A percentile compares a stretch with the other conserved stretches of the same genome.
These are phyloP conservation scores for Tapera naevia DNA, from an alignment of 2,797 vertebrate species.

Conservation along the genomic window DNA sequence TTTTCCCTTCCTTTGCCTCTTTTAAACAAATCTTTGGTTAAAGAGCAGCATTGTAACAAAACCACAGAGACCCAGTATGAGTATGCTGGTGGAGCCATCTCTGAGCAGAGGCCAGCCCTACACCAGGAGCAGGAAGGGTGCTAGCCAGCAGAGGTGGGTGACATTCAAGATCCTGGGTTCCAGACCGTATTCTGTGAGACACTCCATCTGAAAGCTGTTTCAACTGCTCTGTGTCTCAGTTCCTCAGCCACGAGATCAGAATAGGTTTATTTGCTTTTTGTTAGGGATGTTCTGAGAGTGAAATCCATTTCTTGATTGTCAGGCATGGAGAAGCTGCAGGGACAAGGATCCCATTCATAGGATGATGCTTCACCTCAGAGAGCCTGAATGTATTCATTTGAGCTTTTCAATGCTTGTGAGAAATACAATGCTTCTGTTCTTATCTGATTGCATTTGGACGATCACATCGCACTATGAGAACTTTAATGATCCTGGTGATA, in stretches of 20 bases:
- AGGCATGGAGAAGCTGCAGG: neutral
- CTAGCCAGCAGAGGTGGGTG: neutral
- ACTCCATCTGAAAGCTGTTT: neutral
- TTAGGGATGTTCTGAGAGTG: neutral
- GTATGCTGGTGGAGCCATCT: neutral
- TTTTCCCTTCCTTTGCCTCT: neutral
- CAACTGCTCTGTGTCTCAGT: neutral
- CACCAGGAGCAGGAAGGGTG: neutral
- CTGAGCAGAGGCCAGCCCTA: neutral
- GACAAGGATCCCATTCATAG: neutral
- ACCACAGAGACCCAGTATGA: neutral
- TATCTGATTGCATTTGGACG: neutral
- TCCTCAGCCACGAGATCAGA: neutral
- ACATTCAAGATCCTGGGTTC: neutral
- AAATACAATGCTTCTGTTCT: neutral
- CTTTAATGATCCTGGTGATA: neutral
- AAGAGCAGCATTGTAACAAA: neutral
- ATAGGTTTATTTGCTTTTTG: neutral
- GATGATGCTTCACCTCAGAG: neutral
- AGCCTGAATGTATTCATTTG: neutral
- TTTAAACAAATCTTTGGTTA: neutral
- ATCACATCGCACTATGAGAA: constrained; percentile 3
- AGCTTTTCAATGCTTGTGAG: neutral
- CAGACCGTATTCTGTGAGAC: neutral
- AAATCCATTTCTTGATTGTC: neutral